A percentile compares a stretch with the other conserved stretches of the same genome.
Conservation (phyloP, 1,140 invertebrate genomes). For the Zaprionus africanus region DNA sequence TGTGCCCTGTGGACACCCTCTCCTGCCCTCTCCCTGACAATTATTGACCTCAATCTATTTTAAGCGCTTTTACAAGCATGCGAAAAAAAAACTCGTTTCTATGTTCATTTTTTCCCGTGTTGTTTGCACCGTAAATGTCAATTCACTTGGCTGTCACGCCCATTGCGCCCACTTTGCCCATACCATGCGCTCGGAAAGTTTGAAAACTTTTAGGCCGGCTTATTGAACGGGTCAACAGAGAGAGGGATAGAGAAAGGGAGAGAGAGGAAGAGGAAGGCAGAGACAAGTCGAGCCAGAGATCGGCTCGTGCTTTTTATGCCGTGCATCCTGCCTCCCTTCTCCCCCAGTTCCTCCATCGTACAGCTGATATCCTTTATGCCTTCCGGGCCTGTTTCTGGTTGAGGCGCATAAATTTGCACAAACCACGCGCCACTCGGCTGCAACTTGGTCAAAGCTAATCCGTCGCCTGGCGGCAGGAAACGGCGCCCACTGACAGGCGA, state of each 20-base stretch:
- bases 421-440: constrained; percentile 51
- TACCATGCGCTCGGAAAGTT: constrained; percentile 18
- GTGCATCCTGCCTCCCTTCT: constrained; percentile 4
- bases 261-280: constrained; percentile 9
- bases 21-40: constrained; percentile 53
- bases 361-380: constrained; percentile 71
- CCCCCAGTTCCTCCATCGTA: constrained; percentile 9
- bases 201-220: constrained; percentile 44
- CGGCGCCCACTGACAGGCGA: constrained; percentile 64
- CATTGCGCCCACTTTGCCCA: constrained; percentile 9
- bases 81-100: constrained; percentile 20
- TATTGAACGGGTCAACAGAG: constrained; percentile 25
- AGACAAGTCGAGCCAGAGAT: constrained; percentile 58
- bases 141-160: constrained; percentile 42
- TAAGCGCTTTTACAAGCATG: constrained; percentile 50
- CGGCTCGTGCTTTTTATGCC: constrained; percentile 43
- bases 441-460: constrained; percentile 66
- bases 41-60: constrained; percentile 77
- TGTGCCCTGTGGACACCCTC: constrained; percentile 8
- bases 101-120: constrained; percentile 23
- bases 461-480: constrained; percentile 65
- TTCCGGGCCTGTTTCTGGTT: constrained; percentile 48
- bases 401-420: constrained; percentile 66
- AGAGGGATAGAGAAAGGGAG: background rate
- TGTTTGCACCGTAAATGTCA: constrained; percentile 42